Evolutionary conservation across 2,888 invertebrate species (phyloP), one percentile per base, ranked within the genome.

Genomic region (Orchesella flavescens): DNA sequence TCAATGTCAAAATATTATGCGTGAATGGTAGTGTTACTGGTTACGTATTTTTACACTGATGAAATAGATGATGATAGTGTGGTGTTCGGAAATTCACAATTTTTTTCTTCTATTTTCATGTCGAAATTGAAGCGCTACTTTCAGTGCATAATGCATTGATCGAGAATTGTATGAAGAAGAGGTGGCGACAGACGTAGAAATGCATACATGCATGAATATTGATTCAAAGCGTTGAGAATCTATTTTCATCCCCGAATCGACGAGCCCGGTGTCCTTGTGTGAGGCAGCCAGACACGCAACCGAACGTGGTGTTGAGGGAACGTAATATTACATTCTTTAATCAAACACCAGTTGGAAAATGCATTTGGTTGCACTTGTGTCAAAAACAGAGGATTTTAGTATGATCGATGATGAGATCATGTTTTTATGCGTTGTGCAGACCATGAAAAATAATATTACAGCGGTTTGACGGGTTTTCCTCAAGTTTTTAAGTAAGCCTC

Each of bases 341-440:
- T 46, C 44, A 69, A 46, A 13, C 15, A 53, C 34, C 34, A 66
- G 34, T 1, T 15, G 65, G 63, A 63, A 65, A 34, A 15, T 65
- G 9, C 49, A 34, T 61, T 57, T 77, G 77, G 21, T 74, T 61
- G 69, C 65, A 55, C 63, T 73, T 63, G 15, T 72, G 80, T 81
- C 80, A 81, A 74, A 81, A 81, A 43, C 61, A 61, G 57, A n/a
- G 49, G 19, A 65, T 49, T 55, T 55, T 73, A n/a, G 21, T 19
- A 81, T 81, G 80, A 81, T 81, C 80, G 80, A 81, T 81, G 80
- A 66, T 44, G 66, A 49, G 73, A 21, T 65, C 63, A 49, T 59
- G 55, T 66, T 72, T 63, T 63, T 49, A 55, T 53, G 61, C 23
- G 77, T 55, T 34, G 10, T 57, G 21, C 66, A 80, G 17, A 57